Percentiles rank a stretch among this genome's conserved stretches.
Conservation (phyloP, 35 echinoderm and acorn worm genomes). For the Anneissia japonica region DNA sequence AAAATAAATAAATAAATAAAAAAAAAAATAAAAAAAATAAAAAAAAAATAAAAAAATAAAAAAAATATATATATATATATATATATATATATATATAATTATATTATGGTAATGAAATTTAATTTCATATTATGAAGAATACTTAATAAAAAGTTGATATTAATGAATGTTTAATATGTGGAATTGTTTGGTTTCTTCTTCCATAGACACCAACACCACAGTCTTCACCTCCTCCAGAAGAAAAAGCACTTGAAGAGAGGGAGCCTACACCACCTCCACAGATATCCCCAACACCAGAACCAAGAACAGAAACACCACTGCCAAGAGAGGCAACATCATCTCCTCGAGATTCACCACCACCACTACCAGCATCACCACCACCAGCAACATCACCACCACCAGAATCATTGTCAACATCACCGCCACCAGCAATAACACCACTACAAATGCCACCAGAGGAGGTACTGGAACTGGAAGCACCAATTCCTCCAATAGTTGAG, state of each 20-base stretch:
- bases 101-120: too few relatives aligned
- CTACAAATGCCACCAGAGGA: neutral
- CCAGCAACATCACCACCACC: neutral
- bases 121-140: too few relatives aligned
- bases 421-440: too few relatives aligned
- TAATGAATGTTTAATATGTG: too few relatives aligned
- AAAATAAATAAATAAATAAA: too few relatives aligned
- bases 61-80: too few relatives aligned
- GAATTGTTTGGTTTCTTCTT: neutral
- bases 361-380: neutral
- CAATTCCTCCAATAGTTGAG: neutral
- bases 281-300: neutral
- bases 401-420: too few relatives aligned
- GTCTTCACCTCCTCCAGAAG: neutral
- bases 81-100: too few relatives aligned
- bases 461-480: neutral
- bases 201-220: neutral
- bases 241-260: neutral
- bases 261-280: neutral
- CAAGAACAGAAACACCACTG: neutral
- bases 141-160: too few relatives aligned
- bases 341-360: neutral
- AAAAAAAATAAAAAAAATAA: too few relatives aligned
- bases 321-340: neutral
- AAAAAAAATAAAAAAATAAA: too few relatives aligned